Evolutionary conservation across 2,113 vertebrate genomes (phyloP).

Genomic region (Antidorcas marsupialis): DNA sequence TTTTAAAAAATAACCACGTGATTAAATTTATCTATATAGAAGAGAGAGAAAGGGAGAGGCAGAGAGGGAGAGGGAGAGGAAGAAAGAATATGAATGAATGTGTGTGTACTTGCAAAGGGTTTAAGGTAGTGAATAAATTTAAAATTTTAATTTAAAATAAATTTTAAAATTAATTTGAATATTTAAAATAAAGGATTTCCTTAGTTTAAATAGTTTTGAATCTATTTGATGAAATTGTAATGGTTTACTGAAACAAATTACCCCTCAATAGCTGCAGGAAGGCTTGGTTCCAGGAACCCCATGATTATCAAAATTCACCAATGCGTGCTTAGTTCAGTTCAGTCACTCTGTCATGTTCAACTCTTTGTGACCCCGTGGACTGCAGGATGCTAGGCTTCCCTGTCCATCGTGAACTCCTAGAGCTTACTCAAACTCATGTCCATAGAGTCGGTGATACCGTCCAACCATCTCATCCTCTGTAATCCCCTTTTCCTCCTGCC

Average conservation of each 20-base stretch:
- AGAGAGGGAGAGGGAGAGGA: not conserved
- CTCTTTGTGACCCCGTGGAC: not conserved
- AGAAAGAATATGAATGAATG: not conserved
- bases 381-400: not conserved
- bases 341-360: not conserved
- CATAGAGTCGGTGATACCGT: not conserved
- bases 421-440: not conserved
- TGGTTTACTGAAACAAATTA: not conserved
- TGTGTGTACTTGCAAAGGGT: not conserved
- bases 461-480: not conserved
- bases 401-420: not conserved
- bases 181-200: not conserved
- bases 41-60: not conserved
- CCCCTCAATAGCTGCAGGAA: not conserved
- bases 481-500: not conserved
- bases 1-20: not conserved
- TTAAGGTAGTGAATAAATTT: not conserved
- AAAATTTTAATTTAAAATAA: not conserved
- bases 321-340: not conserved
- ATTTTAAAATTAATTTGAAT: not conserved
- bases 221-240: not conserved
- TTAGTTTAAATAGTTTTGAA: not conserved
- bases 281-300: not conserved
- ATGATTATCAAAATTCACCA: not conserved
- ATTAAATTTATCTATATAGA: not conserved